Base-by-base conservation (phyloP, 2,113 vertebrate species). In the Paralichthys olivaceus region DNA sequence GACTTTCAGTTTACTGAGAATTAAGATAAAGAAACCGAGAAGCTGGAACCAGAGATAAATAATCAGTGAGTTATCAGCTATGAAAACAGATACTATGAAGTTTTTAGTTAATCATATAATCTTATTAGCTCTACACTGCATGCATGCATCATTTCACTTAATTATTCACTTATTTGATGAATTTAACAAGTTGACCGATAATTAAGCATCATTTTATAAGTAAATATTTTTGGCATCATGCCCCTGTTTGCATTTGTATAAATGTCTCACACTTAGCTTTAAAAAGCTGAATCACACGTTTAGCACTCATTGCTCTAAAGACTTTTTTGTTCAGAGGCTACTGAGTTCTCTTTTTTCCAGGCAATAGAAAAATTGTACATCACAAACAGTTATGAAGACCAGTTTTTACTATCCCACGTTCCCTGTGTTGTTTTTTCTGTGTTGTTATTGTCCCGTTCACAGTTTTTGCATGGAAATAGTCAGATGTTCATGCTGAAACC, bases 401-500 rank as follows among this genome's bases (percentile, higher is more conserved):
- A 22, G 1, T 13, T 37, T 29, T 22, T 22, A 17, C 15, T 49
- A 7, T 49, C 19, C 4, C 4, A 49, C 7, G 45, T 49, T 49
- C 45, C 45, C 15, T 49, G 5, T 37, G 15, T 60, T 23, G 32
- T 62, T 12, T 25, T 25, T 43, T n/a, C 22, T 43, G 11, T 7
- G 8, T 53, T 54, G 17, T 29, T 15, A 57, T 56, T 15, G 43
- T 57, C 73, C 45, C 23, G 23, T 17, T 61, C n/a, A 15, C n/a
- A 6, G 47, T 57, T 25, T 51, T 26, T 28, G 54, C 6, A 5
- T 15, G 29, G 1, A 49, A 47, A 54, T 55, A 22, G 14, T 53
- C 2, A 1, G 40, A 62, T 56, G n/a, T 68, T 75, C 67, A 61
- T 20, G 23, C 61, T 6, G 49, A 49, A 29, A 19, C 57, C 67